These are phyloP conservation scores for Gymnocheta viridis DNA, from an alignment of 2,888 invertebrate species.

Conservation along the genomic window DNA sequence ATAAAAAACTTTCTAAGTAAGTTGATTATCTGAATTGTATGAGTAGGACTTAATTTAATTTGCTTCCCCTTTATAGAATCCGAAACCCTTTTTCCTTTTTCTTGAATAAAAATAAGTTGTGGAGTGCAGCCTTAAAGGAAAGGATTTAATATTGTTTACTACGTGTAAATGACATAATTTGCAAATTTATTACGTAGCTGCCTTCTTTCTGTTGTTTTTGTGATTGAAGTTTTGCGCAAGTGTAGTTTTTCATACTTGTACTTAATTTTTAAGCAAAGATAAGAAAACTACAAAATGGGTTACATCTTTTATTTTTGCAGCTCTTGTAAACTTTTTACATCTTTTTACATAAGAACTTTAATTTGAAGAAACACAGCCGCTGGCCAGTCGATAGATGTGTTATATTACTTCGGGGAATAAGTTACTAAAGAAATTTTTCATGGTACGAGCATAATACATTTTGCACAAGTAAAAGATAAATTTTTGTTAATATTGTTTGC, in stretches of 20 bases:
- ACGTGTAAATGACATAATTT: conserved; percentile 65
- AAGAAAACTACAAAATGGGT: conserved; percentile 8
- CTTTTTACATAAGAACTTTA: conserved; percentile 24
- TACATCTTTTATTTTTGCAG: conserved; percentile 4
- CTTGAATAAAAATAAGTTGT: not conserved
- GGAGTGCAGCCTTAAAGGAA: conserved; percentile 7
- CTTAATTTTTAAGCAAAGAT: conserved; percentile 19
- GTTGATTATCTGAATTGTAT: no score
- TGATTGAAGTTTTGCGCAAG: conserved; percentile 43
- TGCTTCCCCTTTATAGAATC: not conserved
- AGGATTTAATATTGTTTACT: conserved; percentile 40
- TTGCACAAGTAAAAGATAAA: not conserved
- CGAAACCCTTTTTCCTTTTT: not conserved
- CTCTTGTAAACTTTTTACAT: conserved; percentile 6
- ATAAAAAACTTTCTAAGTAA: no score
- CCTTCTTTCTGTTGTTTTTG: conserved; percentile 13
- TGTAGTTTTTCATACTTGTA: conserved; percentile 6
- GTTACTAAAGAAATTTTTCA: not conserved
- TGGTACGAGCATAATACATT: no score
- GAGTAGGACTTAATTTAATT: no score
- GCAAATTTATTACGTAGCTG: conserved; percentile 35
- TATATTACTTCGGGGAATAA: not conserved
- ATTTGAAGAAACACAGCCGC: conserved; percentile 30
- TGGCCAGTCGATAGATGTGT: conserved; percentile 21
- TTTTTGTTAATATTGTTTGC: conserved; percentile 19